Base-by-base conservation (phyloP, 2,797 vertebrate species). In the Amazonetta brasiliensis region DNA sequence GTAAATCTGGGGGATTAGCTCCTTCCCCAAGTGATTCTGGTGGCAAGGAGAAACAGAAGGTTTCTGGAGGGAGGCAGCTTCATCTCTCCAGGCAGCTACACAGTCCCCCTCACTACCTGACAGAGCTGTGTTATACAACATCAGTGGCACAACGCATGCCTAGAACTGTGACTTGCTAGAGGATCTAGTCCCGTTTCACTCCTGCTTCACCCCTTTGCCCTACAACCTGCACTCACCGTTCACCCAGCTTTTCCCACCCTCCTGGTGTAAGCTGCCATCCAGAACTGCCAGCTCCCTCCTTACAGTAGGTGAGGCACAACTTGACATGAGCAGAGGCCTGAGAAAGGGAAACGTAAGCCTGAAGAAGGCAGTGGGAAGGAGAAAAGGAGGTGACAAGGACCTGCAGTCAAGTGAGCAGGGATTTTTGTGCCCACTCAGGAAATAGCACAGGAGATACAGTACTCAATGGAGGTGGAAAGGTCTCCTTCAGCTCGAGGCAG, bases 381-480 rank as follows among this genome's bases (percentile, higher is more conserved):
- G 77, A 11, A 72, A 71, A 12, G 23, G 33, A 68, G 28, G n/a
- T 56, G 54, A 85, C 9, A 48, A 60, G 37, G 20, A 77, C 50
- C 39, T 0, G 1, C 14, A 72, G 63, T 30, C 28, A 82, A 87
- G 55, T 1, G 2, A 48, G 67, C 20, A 55, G 26, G n/a, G 74
- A 89, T 35, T 58, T 90, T 90, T 91, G 41, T 89, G 44, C 25
- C 50, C 84, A 37, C 35, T 64, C 48, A 59, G 56, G 56, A 50
- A 79, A 82, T 30, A 80, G 73, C 63, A 84, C 39, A 67, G 77
- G 28, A 91, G 84, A 94, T 50, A 33, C 15, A 50, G 33, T 26
- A 60, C 72, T 94, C 75, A 39, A 26, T 22, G 41, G 44, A 80
- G 33, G 62, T 58, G 62, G 48, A 97, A 96, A 88, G 85, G 78